Percentiles rank a stretch among this genome's conserved stretches.
Conservation (phyloP, 2,113 vertebrate genomes). For the Calyptommatus sinebrachiatus region DNA sequence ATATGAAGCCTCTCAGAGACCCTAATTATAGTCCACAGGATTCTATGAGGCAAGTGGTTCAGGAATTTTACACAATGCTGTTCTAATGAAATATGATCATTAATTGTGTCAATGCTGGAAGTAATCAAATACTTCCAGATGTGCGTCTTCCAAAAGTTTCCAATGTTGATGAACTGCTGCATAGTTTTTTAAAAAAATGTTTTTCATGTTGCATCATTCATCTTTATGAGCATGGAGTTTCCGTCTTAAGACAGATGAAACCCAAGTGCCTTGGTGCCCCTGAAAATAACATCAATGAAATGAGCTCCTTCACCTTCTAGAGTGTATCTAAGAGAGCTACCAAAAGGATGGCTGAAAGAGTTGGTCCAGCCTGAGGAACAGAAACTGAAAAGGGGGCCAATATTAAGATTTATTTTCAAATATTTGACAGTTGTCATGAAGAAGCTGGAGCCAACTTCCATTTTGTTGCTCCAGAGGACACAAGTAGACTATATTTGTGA, state of each 20-base stretch:
- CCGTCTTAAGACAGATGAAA: not conserved
- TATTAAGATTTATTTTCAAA: not conserved
- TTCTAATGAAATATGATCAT: slow-evolving; percentile 2
- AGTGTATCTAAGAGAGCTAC: not conserved
- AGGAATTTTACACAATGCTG: not conserved
- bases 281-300: not conserved
- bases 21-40: not conserved
- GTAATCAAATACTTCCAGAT: not conserved
- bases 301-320: not conserved
- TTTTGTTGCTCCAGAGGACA: not conserved
- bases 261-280: not conserved
- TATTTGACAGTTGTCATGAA: not conserved
- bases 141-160: not conserved
- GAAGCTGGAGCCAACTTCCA: not conserved
- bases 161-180: slow-evolving; percentile 10
- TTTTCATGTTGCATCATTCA: not conserved
- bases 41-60: slow-evolving; percentile 24
- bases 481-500: not conserved
- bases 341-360: not conserved
- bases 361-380: too few relatives aligned
- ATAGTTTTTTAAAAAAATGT: not conserved
- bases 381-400: too few relatives aligned
- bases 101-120: not conserved
- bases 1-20: not conserved
- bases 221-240: not conserved